Evolutionary conservation across 2,888 invertebrate species (phyloP).

Genomic region (Congeria kusceri): DNA sequence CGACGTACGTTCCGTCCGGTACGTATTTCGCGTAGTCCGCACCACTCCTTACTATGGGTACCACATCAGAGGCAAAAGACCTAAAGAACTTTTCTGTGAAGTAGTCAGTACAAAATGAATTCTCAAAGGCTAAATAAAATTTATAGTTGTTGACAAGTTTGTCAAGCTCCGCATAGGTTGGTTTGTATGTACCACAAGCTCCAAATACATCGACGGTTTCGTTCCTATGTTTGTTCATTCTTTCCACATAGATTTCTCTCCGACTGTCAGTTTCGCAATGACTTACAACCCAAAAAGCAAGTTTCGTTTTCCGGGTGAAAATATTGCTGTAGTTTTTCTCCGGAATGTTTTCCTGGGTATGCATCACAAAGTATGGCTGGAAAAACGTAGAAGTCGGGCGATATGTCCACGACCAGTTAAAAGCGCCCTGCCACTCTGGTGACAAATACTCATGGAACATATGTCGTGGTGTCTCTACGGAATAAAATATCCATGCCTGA

Average conservation of each 20-base stretch:
- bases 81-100: conserved; percentile 71
- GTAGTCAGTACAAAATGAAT: conserved; percentile 67
- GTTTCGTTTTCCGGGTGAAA: conserved; percentile 41
- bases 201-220: conserved; percentile 54
- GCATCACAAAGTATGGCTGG: conserved; percentile 49
- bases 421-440: conserved; percentile 38
- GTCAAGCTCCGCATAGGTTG: conserved; percentile 5
- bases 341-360: background rate
- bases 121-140: conserved; percentile 74
- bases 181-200: conserved; percentile 30
- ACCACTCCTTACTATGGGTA: conserved; percentile 73
- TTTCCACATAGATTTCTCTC: conserved; percentile 46
- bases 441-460: conserved; percentile 4
- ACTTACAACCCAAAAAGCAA: conserved; percentile 59
- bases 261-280: conserved; percentile 56
- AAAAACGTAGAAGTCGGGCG: conserved; percentile 65
- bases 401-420: conserved; percentile 73
- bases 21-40: conserved; percentile 75
- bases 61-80: conserved; percentile 24
- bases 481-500: conserved; percentile 44
- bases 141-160: conserved; percentile 49
- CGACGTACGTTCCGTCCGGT: conserved; percentile 81
- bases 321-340: conserved; percentile 47
- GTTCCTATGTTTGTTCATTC: conserved; percentile 4
- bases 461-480: conserved; percentile 30